These are phyloP conservation scores for Phainopepla nitens DNA, from an alignment of 2,113 vertebrate genomes.

Conservation along the genomic window DNA sequence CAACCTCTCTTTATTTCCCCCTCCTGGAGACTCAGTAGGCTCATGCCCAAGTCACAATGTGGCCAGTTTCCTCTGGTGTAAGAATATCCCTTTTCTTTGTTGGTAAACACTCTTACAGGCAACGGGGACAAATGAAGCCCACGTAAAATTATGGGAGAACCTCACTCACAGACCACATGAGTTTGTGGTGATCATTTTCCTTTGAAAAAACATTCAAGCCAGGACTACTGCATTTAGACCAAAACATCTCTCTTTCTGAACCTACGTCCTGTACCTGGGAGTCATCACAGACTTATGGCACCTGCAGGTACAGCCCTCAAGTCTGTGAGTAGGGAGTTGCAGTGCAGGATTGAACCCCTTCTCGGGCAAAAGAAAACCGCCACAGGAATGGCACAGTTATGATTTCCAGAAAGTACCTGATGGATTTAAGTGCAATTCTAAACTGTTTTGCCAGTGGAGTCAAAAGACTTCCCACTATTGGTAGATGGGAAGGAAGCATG, in stretches of 20 bases:
- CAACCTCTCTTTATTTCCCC: not conserved
- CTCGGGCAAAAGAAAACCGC: not conserved
- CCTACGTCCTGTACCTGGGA: not conserved
- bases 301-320: not conserved
- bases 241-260: not conserved
- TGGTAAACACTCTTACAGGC: not conserved
- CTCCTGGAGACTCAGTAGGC: not conserved
- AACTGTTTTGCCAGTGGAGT: not conserved
- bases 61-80: not conserved
- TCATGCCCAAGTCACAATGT: not conserved
- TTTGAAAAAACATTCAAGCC: not conserved
- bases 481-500: not conserved
- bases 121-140: not conserved
- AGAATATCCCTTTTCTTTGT: not conserved
- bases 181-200: not conserved
- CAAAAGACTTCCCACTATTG: not conserved
- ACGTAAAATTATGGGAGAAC: accelerated
- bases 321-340: not conserved
- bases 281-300: accelerated
- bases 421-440: not conserved
- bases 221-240: not conserved
- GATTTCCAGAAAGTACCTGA: not conserved
- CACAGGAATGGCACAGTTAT: not conserved
- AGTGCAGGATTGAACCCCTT: not conserved
- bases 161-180: accelerated